These are phyloP conservation scores for Nemotelus nigrinus DNA, from an alignment of 2,888 invertebrate species.

Conservation along the genomic window DNA sequence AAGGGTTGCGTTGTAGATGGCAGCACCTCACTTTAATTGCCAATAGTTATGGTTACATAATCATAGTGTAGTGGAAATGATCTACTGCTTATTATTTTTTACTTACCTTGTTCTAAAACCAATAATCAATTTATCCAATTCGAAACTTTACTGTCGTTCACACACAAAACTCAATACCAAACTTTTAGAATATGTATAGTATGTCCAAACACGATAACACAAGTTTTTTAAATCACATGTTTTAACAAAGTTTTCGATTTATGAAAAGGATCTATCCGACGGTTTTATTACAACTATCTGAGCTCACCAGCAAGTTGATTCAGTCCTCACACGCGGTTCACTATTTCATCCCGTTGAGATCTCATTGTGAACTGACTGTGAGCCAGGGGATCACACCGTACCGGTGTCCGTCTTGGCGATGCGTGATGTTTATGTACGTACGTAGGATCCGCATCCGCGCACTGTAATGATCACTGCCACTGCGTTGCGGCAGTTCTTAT, in stretches of 20 bases:
- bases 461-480: conserved; percentile 18
- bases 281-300: neutral
- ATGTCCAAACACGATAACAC: too few relatives aligned
- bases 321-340: conserved; percentile 22
- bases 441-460: conserved; percentile 27
- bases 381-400: conserved; percentile 21
- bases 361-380: conserved; percentile 45
- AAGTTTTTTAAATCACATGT: too few relatives aligned
- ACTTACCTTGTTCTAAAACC: too few relatives aligned
- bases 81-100: too few relatives aligned
- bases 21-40: neutral
- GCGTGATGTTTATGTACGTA: conserved; percentile 39
- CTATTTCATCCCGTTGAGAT: conserved; percentile 42
- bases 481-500: conserved; percentile 33
- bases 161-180: too few relatives aligned
- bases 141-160: too few relatives aligned
- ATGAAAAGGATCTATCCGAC: too few relatives aligned
- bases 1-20: neutral
- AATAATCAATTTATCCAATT: too few relatives aligned
- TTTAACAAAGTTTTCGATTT: too few relatives aligned
- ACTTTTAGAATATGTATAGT: too few relatives aligned
- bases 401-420: conserved; percentile 16
- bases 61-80: neutral
- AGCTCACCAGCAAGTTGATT: too few relatives aligned
- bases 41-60: conserved; percentile 9